Evolutionary conservation across 2,113 vertebrate species (phyloP).

Genomic region (Takifugu bimaculatus): DNA sequence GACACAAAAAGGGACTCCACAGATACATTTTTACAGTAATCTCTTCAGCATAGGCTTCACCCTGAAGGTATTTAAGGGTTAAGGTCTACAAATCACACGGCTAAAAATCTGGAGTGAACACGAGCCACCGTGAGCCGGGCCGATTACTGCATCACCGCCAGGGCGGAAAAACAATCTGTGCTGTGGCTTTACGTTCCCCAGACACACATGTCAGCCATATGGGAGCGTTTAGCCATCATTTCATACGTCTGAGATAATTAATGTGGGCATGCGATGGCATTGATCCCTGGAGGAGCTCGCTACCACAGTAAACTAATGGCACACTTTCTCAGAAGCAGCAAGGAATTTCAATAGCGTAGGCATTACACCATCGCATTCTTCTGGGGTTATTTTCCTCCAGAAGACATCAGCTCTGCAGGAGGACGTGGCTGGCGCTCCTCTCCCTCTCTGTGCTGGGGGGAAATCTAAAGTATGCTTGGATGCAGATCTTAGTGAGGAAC

Average conservation of each 20-base stretch:
- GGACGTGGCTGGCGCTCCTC: too few relatives aligned
- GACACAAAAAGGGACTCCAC: constrained; percentile 19
- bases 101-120: constrained; percentile 32
- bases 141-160: constrained; percentile 35
- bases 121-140: constrained; percentile 26
- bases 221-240: constrained; percentile 43
- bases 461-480: too few relatives aligned
- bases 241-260: constrained; percentile 41
- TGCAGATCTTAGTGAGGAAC: not conserved
- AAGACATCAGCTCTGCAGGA: too few relatives aligned
- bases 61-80: constrained; percentile 29
- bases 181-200: constrained; percentile 27
- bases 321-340: not conserved
- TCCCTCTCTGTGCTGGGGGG: too few relatives aligned
- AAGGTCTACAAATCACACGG: constrained; percentile 44
- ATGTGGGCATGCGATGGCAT: constrained; percentile 33
- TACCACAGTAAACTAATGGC: constrained; percentile 34
- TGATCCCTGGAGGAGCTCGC: constrained; percentile 23
- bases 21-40: constrained; percentile 10
- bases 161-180: constrained; percentile 30
- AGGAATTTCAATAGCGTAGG: too few relatives aligned
- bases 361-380: too few relatives aligned
- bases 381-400: too few relatives aligned
- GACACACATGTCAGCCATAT: constrained; percentile 47
- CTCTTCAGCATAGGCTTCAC: constrained; percentile 9